Base-by-base conservation (phyloP, 2,797 vertebrate genomes). In the Catostomus latipinnis region DNA sequence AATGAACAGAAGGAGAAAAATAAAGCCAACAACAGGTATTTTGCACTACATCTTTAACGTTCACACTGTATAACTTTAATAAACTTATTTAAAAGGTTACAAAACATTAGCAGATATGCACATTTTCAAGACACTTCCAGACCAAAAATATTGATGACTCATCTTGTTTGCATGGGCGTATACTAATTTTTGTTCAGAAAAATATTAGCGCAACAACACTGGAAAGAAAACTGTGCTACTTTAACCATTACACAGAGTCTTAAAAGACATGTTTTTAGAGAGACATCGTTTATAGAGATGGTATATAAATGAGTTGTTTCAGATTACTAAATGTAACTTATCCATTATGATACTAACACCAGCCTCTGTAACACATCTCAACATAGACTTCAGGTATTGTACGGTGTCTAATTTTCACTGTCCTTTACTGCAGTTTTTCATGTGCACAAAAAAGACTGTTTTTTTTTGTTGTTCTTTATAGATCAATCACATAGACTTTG, bases 1-100 rank as follows among this genome's bases (percentile, higher is more conserved):
- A 96, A 89, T 0, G 98, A 99, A 81, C 97, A 99, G 89, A 96
- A 98, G 87, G 97, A 98, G 92, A 99, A 98, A 90, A 99, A 98
- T 90, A 96, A 97, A 90, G 94, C 93, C 88, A 98, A 97, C 90
- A 99, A 99, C 91, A 95, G 97, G 98, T 99, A 87, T 67, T 71
- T 74, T 50, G 12, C 11, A 58, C 6, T 45, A 66, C 45, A 45
- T 72, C 8, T 16, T n/a, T 45, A 18, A 46, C 1, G 22, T 67
- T 13, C 18, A 12, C 1, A 7, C 56, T 34, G 2, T 34, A 34
- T 34, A 34, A 34, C 34, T 34, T 34, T 34, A 34, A 34, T 34
- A 34, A 34, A 34, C 34, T 34, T 34, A 34, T 34, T 34, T 3
- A 34, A 34, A 34, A 34, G 2, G 34, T 34, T 3, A 34, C 34